phyloP scores from a whole-genome alignment of 2,113 vertebrate species.

The Chiloscyllium plagiosum region DNA sequence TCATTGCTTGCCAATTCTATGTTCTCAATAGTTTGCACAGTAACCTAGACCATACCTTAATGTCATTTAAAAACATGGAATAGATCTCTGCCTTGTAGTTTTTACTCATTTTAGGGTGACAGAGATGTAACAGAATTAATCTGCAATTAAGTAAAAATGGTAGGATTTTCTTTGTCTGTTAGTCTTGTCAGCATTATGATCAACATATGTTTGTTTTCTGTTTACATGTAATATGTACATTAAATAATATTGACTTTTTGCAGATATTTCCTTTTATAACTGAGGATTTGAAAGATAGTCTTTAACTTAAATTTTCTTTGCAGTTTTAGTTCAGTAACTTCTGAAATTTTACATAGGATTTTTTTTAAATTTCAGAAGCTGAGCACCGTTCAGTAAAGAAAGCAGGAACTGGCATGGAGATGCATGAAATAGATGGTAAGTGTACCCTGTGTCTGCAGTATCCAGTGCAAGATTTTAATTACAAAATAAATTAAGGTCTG shows the following conservation, averaged over 20 bases:
- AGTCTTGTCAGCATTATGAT: neutral
- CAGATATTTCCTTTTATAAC: neutral
- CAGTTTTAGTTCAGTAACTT: neutral
- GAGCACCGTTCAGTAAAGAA: constrained; percentile 96
- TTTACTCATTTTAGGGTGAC: neutral
- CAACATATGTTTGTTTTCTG: neutral
- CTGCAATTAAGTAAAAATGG: neutral
- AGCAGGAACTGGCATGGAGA: constrained; percentile 72
- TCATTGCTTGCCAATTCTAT: neutral
- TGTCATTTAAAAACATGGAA: neutral
- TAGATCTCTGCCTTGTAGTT: neutral
- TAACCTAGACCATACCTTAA: neutral
- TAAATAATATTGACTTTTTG: neutral
- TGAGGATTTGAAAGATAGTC: neutral
- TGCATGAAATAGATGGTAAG: constrained; percentile 81
- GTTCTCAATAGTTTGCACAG: neutral
- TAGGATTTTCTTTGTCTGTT: neutral
- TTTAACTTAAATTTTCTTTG: neutral
- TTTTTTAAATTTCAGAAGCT: constrained; percentile 62
- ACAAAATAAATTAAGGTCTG: neutral
- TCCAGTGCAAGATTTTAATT: neutral
- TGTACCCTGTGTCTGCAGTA: constrained; percentile 39
- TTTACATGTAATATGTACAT: neutral
- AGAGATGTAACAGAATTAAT: neutral
- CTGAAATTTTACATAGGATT: neutral